Conservation (phyloP, 2,888 invertebrate genomes). For the Acanthosepion esculentum region DNA sequence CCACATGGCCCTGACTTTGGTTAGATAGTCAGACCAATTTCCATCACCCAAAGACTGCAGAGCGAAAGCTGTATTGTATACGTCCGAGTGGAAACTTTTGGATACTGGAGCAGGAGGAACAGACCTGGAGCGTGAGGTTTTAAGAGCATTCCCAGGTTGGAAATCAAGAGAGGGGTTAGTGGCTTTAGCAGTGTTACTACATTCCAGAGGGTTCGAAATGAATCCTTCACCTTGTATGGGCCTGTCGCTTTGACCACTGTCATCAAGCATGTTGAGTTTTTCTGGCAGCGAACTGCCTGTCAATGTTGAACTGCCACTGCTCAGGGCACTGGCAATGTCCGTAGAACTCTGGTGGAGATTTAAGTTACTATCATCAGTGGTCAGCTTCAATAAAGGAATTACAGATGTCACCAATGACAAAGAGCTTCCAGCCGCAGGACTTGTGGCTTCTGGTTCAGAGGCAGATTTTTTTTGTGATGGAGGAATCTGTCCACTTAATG, state of each 20-base stretch:
- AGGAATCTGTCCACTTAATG: slow-evolving; percentile 36
- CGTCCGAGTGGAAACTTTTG: slow-evolving; percentile 70
- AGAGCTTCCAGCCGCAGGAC: neutral
- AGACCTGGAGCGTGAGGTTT: slow-evolving; percentile 51
- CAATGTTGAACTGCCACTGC: slow-evolving; percentile 44
- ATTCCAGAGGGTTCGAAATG: neutral
- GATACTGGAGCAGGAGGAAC: slow-evolving; percentile 58
- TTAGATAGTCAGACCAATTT: slow-evolving; percentile 67
- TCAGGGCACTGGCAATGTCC: neutral
- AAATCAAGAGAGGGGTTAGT: slow-evolving; percentile 49
- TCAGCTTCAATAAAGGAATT: slow-evolving; percentile 25
- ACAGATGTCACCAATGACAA: slow-evolving; percentile 37
- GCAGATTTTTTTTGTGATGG: neutral
- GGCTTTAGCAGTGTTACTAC: slow-evolving; percentile 49
- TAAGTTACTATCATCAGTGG: neutral
- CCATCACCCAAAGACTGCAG: slow-evolving; percentile 70
- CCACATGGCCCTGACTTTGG: slow-evolving; percentile 70
- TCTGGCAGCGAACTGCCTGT: slow-evolving; percentile 41
- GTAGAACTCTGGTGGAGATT: slow-evolving; percentile 39
- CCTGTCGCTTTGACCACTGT: neutral
- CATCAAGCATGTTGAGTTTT: slow-evolving; percentile 41
- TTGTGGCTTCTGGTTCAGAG: neutral
- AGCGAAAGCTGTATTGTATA: slow-evolving; percentile 73
- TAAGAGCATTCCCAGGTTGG: slow-evolving; percentile 40
- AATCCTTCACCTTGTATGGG: slow-evolving; percentile 49